Evolutionary conservation across 2,113 vertebrate species (phyloP).

Genomic region (Egretta garzetta): DNA sequence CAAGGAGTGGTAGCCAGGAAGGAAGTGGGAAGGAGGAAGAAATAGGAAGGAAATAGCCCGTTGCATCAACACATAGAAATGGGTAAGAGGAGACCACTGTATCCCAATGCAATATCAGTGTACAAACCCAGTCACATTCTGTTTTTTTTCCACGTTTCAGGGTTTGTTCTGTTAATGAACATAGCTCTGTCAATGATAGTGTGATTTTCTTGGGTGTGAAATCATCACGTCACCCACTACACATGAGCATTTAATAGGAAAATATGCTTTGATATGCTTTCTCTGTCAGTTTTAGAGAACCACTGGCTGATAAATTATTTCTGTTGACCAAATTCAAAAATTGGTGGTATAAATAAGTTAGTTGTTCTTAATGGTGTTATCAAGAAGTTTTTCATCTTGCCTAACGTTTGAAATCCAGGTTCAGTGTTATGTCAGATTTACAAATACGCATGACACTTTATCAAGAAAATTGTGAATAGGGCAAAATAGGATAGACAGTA

Average conservation of each 20-base stretch:
- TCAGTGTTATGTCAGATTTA: neutral
- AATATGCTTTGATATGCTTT: neutral
- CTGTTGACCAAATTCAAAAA: neutral
- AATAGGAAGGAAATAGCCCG: neutral
- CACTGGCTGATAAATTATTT: neutral
- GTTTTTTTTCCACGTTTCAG: neutral
- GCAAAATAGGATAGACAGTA: neutral
- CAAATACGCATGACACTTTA: neutral
- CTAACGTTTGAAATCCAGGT: neutral
- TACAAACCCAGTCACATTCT: neutral
- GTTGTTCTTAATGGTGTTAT: neutral
- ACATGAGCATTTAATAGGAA: neutral
- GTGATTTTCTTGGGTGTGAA: neutral
- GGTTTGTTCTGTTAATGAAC: neutral
- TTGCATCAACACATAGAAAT: neutral
- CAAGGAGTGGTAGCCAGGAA: neutral
- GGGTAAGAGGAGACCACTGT: neutral
- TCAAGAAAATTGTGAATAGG: neutral
- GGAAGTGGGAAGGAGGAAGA: neutral
- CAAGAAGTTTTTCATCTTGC: neutral
- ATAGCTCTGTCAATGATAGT: neutral
- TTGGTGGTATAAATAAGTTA: neutral
- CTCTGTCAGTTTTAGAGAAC: neutral
- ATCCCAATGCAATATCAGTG: neutral
- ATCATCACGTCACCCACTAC: neutral